Conservation (phyloP, 2,797 vertebrate genomes). For the Phrynocephalus forsythii region DNA sequence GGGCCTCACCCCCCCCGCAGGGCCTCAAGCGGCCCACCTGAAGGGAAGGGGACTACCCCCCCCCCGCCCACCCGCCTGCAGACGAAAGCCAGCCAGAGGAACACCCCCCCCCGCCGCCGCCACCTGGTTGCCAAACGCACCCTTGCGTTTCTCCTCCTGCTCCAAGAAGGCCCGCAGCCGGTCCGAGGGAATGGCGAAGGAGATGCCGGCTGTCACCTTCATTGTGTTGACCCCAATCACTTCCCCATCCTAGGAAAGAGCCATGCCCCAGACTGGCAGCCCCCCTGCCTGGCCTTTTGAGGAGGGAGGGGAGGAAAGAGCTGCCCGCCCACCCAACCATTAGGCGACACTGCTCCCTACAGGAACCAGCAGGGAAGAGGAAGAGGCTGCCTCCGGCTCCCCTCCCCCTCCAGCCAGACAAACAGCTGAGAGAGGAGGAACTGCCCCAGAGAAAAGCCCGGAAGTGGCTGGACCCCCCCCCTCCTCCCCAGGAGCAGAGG, state of each 20-base stretch:
- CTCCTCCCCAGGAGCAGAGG: neutral
- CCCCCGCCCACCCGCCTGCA: too few species aligned
- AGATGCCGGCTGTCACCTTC: constrained; percentile 97
- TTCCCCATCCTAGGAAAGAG: constrained; percentile 88
- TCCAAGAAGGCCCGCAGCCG: constrained; percentile 87
- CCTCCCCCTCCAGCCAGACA: neutral
- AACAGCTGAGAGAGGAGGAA: too few species aligned
- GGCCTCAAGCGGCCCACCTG: neutral
- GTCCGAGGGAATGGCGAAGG: constrained; percentile 96
- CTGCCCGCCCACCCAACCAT: neutral
- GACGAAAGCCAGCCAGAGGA: too few species aligned
- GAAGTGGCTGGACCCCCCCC: neutral
- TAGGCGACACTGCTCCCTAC: neutral
- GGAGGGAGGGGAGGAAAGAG: neutral
- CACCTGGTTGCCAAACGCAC: constrained; percentile 66
- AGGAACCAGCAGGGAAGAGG: neutral
- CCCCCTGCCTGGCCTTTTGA: constrained; percentile 8
- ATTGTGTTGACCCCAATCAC: constrained; percentile 99
- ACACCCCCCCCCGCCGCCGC: neutral
- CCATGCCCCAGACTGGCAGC: constrained; percentile 15
- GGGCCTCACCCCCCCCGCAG: too few species aligned
- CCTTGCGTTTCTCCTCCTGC: constrained; percentile 81
- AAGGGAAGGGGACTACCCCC: neutral
- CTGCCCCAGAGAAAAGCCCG: too few species aligned
- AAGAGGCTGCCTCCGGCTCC: neutral